Evolutionary conservation across 2,113 vertebrate genomes (phyloP), one percentile per base, ranked within the genome.

Genomic region (Acrocephalus arundinaceus): DNA sequence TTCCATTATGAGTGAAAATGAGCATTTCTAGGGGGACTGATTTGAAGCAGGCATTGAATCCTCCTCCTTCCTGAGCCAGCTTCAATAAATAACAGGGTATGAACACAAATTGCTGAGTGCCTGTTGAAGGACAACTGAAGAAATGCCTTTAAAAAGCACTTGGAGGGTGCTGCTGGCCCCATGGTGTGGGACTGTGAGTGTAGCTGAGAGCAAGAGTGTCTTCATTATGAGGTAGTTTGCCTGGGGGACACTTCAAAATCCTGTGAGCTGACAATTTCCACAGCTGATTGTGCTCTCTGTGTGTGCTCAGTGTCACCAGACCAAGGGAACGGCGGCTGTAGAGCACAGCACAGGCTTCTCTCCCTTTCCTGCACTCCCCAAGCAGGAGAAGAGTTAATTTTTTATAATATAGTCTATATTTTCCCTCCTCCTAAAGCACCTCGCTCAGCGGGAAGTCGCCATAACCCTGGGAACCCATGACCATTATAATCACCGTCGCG

Each of bases 41-140:
- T 89, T 87, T 89, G 70, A 96, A 86, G 66, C 73, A 91, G 91
- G 41, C 71, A 49, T 82, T 73, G 80, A 92, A 82, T 62, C 3
- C 4, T 87, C 67, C 79, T 91, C 81, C 74, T 95, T 93, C 77
- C 89, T 81, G 86, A 76, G 68, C 45, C 62, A 63, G 41, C 68
- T 83, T 93, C 93, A 93, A 66, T 78, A 96, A 96, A 94, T 90
- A 75, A 65, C 52, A 76, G 86, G 65, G 65, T 70, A 77, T 65
- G 95, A 95, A 80, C 89, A 90, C 81, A 87, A 97, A 96, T 87
- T 67, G 20, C 88, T 94, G 80, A 94, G 82, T 1, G 22, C 67
- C 92, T 92, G 87, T 89, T 84, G 94, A 96, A 97, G 96, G 74
- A 71, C 95, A 96, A 57, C 57, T 17, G 45, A 79, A 91, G 30